These are phyloP conservation scores for Antitype chi DNA, from an alignment of 2,888 invertebrate species.

Conservation along the genomic window DNA sequence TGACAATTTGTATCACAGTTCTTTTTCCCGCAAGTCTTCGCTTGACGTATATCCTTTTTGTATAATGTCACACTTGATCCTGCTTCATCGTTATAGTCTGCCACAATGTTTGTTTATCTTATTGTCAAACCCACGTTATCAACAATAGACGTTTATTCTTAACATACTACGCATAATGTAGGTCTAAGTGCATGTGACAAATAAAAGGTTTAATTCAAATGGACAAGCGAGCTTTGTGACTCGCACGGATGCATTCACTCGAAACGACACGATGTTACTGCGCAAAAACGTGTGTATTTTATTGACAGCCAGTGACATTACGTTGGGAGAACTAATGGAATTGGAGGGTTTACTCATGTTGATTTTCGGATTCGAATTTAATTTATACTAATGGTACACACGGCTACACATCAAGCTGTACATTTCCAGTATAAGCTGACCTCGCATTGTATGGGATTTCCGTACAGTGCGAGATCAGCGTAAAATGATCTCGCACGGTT, in stretches of 20 bases:
- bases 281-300: conserved; percentile 51
- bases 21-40: not conserved
- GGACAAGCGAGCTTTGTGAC: conserved; percentile 38
- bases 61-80: not conserved
- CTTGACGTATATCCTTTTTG: not conserved
- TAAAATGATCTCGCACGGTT: too few relatives aligned
- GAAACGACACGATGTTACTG: conserved; percentile 51
- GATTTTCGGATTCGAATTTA: conserved; percentile 3
- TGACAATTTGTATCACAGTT: not conserved
- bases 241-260: conserved; percentile 51
- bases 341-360: conserved; percentile 32
- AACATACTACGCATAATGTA: conserved; percentile 8
- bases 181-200: conserved; percentile 17
- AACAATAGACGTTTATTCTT: conserved; percentile 14
- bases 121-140: not conserved
- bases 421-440: too few relatives aligned
- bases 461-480: too few relatives aligned
- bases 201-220: conserved; percentile 46
- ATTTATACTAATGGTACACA: conserved; percentile 23
- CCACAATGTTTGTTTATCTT: not conserved
- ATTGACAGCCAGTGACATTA: conserved; percentile 53
- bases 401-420: too few relatives aligned
- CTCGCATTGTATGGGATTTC: too few relatives aligned
- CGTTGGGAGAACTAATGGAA: conserved; percentile 25
- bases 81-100: not conserved